Evolutionary conservation across 2,797 vertebrate genomes (phyloP).

Genomic region (Anas georgica): DNA sequence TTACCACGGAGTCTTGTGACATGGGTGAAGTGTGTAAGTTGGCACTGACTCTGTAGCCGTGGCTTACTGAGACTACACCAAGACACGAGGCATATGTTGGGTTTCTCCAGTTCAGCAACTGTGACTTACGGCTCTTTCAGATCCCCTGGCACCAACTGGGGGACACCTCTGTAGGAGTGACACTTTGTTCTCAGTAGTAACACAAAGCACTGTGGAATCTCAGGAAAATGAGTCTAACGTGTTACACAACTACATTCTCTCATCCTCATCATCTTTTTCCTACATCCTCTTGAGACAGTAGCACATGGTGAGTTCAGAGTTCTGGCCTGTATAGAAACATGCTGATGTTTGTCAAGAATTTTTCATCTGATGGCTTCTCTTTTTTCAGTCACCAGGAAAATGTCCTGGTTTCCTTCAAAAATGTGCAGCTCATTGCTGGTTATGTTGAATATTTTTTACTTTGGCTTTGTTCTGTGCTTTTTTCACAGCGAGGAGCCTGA

Average conservation of each 20-base stretch:
- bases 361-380: neutral
- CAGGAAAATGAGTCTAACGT: neutral
- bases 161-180: neutral
- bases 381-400: neutral
- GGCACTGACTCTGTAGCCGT: neutral
- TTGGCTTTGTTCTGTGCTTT: neutral
- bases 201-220: neutral
- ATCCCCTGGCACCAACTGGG: neutral
- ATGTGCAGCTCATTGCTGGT: neutral
- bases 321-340: neutral
- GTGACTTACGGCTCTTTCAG: neutral
- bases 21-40: neutral
- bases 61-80: neutral
- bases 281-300: neutral
- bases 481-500: neutral
- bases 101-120: neutral
- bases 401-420: neutral
- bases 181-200: neutral
- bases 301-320: neutral
- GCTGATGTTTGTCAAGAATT: neutral
- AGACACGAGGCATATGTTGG: rapidly evolving
- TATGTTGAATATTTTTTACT: neutral
- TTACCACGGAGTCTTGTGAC: neutral
- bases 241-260: neutral
- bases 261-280: neutral